Evolutionary conservation across 2,113 vertebrate genomes (phyloP), one percentile per base, ranked within the genome.

Genomic region (Leucosticte australis): DNA sequence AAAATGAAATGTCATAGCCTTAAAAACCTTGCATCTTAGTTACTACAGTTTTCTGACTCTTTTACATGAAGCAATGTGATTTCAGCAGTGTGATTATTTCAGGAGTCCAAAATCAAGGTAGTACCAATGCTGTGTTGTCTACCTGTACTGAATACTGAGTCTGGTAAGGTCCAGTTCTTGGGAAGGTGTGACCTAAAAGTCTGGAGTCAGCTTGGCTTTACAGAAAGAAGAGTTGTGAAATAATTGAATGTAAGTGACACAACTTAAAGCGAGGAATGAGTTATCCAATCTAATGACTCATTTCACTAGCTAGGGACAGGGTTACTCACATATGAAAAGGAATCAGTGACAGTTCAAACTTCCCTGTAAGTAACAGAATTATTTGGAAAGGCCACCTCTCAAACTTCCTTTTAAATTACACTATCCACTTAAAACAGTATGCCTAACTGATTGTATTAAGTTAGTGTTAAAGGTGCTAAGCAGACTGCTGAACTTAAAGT

Each of bases 211-310:
- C 55, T 62, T 92, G 83, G n/a, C 52, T 86, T 94, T 81, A 52
- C 52, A 89, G 69, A 90, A 75, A 44, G 33, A 87, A 63, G 50
- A 57, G 42, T 86, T 96, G 86, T 81, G 89, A 92, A 94, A 96
- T 93, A 49, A 44, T 18, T 86, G 21, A 68, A 82, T 83, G 31
- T 62, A 67, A 92, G 33, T 57, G 52, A 14, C 47, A 35, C 63
- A 77, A 70, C 63, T 70, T 89, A n/a, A 86, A 95, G 60, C 18
- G 42, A 89, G 57, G 77, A 94, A 78, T 95, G 91, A 49, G 59
- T 87, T 92, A 78, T 92, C 73, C 80, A 70, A 5, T 68, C 60
- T 59, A 71, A 49, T 92, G 91, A 94, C 39, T 93, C 86, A 94
- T 94, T 92, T 93, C 56, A 76, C 47, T 84, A 68, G 77, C 37